These are phyloP conservation scores for Catostomus latipinnis DNA, from an alignment of 2,797 vertebrate species.

Conservation along the genomic window DNA sequence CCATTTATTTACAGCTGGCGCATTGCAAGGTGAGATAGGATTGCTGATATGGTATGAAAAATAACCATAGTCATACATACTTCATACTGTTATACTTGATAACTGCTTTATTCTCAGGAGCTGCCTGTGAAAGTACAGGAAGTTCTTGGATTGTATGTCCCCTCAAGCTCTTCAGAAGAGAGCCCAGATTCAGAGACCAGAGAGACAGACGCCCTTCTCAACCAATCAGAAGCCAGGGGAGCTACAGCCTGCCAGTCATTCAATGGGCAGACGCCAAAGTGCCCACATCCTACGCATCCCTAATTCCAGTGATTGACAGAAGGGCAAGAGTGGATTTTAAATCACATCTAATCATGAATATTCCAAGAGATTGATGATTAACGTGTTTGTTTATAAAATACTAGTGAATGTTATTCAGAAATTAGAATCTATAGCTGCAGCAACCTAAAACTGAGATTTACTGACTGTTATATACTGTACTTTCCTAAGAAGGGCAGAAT, in stretches of 20 bases:
- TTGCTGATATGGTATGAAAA: slow-evolving; percentile 4
- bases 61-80: not conserved
- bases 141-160: slow-evolving; percentile 79
- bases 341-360: not conserved
- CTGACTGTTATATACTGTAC: slow-evolving; percentile 16
- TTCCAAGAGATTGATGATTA: not conserved
- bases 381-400: slow-evolving; percentile 18
- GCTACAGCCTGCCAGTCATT: slow-evolving; percentile 58
- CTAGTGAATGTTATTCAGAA: slow-evolving; percentile 1
- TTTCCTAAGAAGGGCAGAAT: slow-evolving; percentile 25
- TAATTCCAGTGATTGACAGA: slow-evolving; percentile 50
- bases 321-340: not conserved
- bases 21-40: slow-evolving; percentile 70
- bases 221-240: slow-evolving; percentile 70
- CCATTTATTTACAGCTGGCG: slow-evolving; percentile 82
- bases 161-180: slow-evolving; percentile 66
- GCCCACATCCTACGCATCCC: slow-evolving; percentile 64
- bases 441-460: not conserved
- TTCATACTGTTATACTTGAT: not conserved
- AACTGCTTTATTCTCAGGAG: slow-evolving; percentile 72
- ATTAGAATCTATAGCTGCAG: slow-evolving; percentile 7
- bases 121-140: slow-evolving; percentile 85
- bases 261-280: slow-evolving; percentile 69
- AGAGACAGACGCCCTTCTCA: slow-evolving; percentile 66
- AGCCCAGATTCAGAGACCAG: slow-evolving; percentile 69